Percentiles rank a stretch among this genome's conserved stretches.
phyloP scores from a whole-genome alignment of 2,888 invertebrate genomes.

The Mellilla xanthometata region DNA sequence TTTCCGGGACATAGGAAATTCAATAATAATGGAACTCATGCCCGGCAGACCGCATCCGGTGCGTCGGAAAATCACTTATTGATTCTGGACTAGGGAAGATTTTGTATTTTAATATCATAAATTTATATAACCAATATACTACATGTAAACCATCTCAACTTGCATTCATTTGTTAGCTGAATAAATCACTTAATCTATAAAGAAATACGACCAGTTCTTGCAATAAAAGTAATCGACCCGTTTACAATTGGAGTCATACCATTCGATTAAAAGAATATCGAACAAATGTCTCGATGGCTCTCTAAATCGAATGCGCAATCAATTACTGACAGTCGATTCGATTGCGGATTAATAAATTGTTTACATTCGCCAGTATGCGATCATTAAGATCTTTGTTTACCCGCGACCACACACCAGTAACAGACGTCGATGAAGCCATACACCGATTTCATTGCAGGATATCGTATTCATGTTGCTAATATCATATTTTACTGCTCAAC shows the following conservation, averaged over 20 bases:
- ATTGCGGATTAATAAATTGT: slow-evolving; percentile 71
- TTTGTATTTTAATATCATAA: too few relatives aligned
- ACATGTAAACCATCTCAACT: too few relatives aligned
- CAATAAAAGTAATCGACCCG: slow-evolving; percentile 36
- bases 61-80: slow-evolving; percentile 69
- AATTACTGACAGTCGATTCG: slow-evolving; percentile 50
- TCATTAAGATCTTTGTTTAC: slow-evolving; percentile 78
- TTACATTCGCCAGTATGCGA: slow-evolving; percentile 63
- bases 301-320: slow-evolving; percentile 64
- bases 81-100: too few relatives aligned
- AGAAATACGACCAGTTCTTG: slow-evolving; percentile 5
- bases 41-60: slow-evolving; percentile 70
- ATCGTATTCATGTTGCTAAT: slow-evolving; percentile 68
- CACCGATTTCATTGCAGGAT: slow-evolving; percentile 74
- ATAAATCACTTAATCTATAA: too few relatives aligned
- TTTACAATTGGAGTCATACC: slow-evolving; percentile 49
- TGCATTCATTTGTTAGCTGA: too few relatives aligned
- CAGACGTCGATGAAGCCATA: slow-evolving; percentile 70
- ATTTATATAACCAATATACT: too few relatives aligned
- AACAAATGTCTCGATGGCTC: slow-evolving; percentile 41
- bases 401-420: slow-evolving; percentile 71
- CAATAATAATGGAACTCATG: slow-evolving; percentile 75
- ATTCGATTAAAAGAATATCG: slow-evolving; percentile 54
- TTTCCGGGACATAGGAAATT: slow-evolving; percentile 63
- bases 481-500: slow-evolving; percentile 58